These are phyloP conservation scores for Trachelus tabidus DNA, from an alignment of 2,888 invertebrate species.

Conservation along the genomic window DNA sequence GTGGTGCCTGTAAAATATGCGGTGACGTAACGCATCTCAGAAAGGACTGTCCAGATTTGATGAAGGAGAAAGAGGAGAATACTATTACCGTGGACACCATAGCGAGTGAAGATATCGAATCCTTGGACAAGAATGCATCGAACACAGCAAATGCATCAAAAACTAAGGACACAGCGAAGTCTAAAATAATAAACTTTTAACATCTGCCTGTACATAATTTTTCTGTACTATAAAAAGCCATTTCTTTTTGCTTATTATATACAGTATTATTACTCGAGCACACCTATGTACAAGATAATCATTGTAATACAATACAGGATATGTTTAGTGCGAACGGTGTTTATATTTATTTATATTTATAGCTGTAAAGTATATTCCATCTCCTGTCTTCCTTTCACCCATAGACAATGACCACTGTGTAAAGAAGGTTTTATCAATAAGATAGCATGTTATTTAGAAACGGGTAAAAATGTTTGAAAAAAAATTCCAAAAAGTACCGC, in stretches of 20 bases:
- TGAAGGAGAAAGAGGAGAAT: slow-evolving; percentile 54
- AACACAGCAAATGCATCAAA: background rate
- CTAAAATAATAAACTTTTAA: slow-evolving; percentile 57
- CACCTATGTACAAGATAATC: background rate
- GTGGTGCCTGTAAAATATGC: slow-evolving; percentile 84
- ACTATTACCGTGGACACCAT: slow-evolving; percentile 51
- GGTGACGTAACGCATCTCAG: slow-evolving; percentile 87
- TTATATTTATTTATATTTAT: background rate
- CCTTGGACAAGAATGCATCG: slow-evolving; percentile 38
- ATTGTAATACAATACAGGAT: background rate
- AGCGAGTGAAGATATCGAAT: slow-evolving; percentile 45
- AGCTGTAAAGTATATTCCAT: background rate
- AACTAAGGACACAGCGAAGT: slow-evolving; percentile 25
- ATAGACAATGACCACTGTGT: background rate
- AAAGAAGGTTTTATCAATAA: background rate
- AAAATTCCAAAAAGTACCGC: background rate
- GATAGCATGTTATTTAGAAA: background rate
- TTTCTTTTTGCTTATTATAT: background rate
- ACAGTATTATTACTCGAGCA: background rate
- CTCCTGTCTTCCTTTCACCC: background rate
- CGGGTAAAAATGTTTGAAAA: background rate
- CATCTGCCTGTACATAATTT: background rate
- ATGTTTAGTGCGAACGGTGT: background rate
- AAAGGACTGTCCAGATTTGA: slow-evolving; percentile 80
- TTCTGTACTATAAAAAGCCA: slow-evolving; percentile 1